Evolutionary conservation across 2,888 invertebrate genomes (phyloP), one percentile per base, ranked within the genome.

Genomic region (Phanerotoma sp.): DNA sequence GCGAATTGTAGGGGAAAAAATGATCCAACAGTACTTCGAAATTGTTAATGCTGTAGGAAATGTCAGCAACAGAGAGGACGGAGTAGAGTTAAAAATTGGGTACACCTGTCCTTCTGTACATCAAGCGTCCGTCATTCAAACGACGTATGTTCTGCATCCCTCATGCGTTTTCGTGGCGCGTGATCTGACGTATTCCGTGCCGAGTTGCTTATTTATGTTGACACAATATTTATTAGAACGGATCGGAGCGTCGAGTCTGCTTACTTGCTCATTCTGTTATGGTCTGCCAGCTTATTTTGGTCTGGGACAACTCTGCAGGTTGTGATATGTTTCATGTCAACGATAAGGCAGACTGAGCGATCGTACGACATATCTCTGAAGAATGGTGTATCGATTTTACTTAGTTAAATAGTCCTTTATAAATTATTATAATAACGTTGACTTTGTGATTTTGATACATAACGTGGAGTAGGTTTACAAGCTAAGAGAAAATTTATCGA

Each of bases 191-290:
- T 47, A 41, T 54, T 33, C 57, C 53, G 45, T 44, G 42, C 40
- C 30, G 15, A 15, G 54, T 64, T 65, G 71, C 71, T 76, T 76
- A 76, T 77, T 76, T 75, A 76, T 71, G 75, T 72, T 74, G 75
- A 76, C 75, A 74, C 73, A 73, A 74, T 76, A 77, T 77, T 76
- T 75, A 77, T 77, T 76, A 75, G 76, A 71, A 76, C 71, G 75
- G 74, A 77, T 77, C 75, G 75, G 72, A 69, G 70, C 65, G 60
- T 61, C 60, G 66, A 38, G 18, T 38, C 38, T 38, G 11, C 11
- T 18, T 18, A 67, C 65, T 67, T 65, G 64, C 65, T 66, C 67
- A 65, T 68, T 71, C 64, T 62, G 58, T 32, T 59, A 54, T 50
- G 50, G 54, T 60, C 40, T 54, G 64, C 59, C 59, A 58, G 60